These are phyloP conservation scores for Mycteria americana DNA, from an alignment of 2,797 vertebrate genomes.

Conservation along the genomic window DNA sequence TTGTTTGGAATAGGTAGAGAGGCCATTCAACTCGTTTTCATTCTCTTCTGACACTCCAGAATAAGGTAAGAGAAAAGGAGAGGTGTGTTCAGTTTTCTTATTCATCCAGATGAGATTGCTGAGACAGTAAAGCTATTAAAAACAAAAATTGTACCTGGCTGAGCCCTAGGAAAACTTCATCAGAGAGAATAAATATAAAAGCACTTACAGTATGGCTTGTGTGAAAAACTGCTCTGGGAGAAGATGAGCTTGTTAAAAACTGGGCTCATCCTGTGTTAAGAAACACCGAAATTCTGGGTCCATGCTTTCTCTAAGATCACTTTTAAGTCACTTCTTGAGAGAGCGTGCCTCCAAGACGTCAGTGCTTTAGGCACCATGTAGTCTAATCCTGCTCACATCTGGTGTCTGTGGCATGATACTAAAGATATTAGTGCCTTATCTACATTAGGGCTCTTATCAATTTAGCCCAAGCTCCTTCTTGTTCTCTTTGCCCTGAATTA, in stretches of 20 bases:
- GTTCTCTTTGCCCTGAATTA: not conserved
- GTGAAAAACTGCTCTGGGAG: not conserved
- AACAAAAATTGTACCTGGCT: not conserved
- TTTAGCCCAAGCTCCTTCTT: not conserved
- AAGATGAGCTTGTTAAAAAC: not conserved
- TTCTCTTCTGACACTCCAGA: not conserved
- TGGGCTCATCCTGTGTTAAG: not conserved
- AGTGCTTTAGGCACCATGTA: not conserved
- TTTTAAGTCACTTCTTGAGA: not conserved
- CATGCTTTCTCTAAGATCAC: not conserved
- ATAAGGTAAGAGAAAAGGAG: not conserved
- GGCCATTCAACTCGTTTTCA: not conserved
- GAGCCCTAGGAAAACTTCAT: not conserved
- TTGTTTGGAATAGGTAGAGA: not conserved
- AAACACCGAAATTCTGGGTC: not conserved
- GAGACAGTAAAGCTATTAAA: not conserved
- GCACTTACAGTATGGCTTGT: not conserved
- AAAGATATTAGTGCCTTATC: not conserved
- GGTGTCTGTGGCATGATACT: not conserved
- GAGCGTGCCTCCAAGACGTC: not conserved
- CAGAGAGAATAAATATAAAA: not conserved
- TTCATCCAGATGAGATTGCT: not conserved
- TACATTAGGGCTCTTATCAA: not conserved
- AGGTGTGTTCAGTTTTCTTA: not conserved
- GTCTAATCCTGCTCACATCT: not conserved